A percentile compares a stretch with the other conserved stretches of the same genome.
Evolutionary conservation across 30 jellyfish, hydroid and myxozoan species (phyloP).

Genomic region (Mastigias papua): DNA sequence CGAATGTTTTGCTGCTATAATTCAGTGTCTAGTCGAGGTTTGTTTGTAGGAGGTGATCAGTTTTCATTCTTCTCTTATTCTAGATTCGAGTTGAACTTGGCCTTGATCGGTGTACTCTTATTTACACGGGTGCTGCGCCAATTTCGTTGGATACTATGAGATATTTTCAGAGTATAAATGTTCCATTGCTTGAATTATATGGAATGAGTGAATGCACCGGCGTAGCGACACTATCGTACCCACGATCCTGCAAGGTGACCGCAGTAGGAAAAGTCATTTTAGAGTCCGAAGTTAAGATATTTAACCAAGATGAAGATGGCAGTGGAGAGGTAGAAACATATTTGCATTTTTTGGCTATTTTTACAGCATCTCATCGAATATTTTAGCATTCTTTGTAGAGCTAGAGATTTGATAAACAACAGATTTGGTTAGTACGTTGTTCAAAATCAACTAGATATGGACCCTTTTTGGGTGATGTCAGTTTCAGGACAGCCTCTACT

Average conservation of each 20-base stretch:
- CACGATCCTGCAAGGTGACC: conserved; percentile 50
- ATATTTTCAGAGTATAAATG: conserved; percentile 85
- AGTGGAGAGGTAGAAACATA: conserved; percentile 89
- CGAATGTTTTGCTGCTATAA: too few relatives aligned
- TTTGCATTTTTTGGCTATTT: neutral
- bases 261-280: conserved; percentile 74
- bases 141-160: conserved; percentile 85
- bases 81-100: conserved; percentile 87
- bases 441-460: too few relatives aligned
- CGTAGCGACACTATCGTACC: conserved; percentile 69
- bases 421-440: too few relatives aligned
- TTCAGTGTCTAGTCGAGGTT: too few relatives aligned
- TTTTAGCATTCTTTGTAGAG: too few relatives aligned
- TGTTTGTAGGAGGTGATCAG: too few relatives aligned
- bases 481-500: too few relatives aligned
- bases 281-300: conserved; percentile 68
- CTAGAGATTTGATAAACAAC: too few relatives aligned
- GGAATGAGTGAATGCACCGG: conserved; percentile 98
- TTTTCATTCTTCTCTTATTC: neutral
- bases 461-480: too few relatives aligned
- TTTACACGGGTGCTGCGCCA: conserved; percentile 95
- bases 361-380: neutral
- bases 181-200: conserved; percentile 85
- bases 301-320: conserved; percentile 92
- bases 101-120: conserved; percentile 75